phyloP scores from a whole-genome alignment of 2,888 invertebrate genomes.

The Tiphia femorata region DNA sequence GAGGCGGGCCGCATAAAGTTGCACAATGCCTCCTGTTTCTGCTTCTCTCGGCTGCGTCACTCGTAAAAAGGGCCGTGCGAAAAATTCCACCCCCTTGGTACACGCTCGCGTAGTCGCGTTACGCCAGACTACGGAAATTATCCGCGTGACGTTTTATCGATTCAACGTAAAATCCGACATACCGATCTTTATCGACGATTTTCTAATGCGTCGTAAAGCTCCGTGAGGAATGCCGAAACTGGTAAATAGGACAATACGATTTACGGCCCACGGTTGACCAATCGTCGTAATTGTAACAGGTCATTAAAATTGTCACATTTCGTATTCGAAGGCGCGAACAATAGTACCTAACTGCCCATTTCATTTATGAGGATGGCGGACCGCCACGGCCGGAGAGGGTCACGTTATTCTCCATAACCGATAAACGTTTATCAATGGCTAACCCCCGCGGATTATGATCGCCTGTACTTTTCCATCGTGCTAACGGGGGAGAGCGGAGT shows the following conservation, averaged over 20 bases:
- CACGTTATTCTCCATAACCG: conserved; percentile 22
- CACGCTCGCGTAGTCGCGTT: too few species aligned
- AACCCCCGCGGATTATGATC: conserved; percentile 26
- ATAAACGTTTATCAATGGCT: conserved; percentile 25
- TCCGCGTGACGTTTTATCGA: too few species aligned
- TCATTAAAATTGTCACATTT: conserved; percentile 23
- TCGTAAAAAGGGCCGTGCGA: too few species aligned
- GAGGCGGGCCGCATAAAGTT: not conserved
- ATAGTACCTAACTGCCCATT: conserved; percentile 14
- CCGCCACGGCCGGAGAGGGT: conserved; percentile 17
- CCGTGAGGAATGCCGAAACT: not conserved
- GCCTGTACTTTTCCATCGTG: conserved; percentile 15
- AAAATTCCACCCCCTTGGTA: too few species aligned
- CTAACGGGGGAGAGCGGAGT: not conserved
- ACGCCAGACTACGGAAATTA: too few species aligned
- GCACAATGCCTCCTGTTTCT: not conserved
- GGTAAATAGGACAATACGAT: not conserved
- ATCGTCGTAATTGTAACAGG: conserved; percentile 10
- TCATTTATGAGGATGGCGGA: conserved; percentile 5
- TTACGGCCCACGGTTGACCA: not conserved
- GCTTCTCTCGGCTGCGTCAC: not conserved
- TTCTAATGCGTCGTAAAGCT: too few species aligned
- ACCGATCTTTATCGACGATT: too few species aligned
- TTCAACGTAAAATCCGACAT: too few species aligned
- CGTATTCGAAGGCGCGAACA: conserved; percentile 10